Base-by-base conservation (phyloP, 2,888 invertebrate species). In the Heliconius ethilla region DNA sequence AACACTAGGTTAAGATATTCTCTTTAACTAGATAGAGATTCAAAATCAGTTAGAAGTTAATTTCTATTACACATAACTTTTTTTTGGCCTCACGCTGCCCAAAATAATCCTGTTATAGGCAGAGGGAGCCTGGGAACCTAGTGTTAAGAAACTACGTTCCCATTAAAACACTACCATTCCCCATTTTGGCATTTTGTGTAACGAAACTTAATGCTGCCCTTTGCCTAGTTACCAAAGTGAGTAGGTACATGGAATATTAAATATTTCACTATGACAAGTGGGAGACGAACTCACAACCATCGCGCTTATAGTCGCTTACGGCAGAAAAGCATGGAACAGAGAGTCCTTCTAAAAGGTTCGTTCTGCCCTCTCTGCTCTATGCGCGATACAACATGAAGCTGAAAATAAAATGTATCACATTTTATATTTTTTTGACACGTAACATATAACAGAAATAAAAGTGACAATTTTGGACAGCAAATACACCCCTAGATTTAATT, bases 401-500 rank as follows among this genome's bases (percentile, higher is more conserved):
- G 10, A 59, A 59, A 10, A 59, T 59, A 59, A 59, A n/a, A n/a
- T 11, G n/a, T 59, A 11, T 11, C 22, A 59, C 10, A 59, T 59
- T n/a, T 59, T 59, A 51, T 22, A 51, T 59, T n/a, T 59, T 59
- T 59, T n/a, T 59, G 59, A n/a, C 25, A 78, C 78, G 70, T 80
- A 37, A 75, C 65, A 75, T 78, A 63, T 73, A 78, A 74, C 27
- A 69, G 63, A 59, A 75, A 79, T 79, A 78, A 76, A 78, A 88
- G 85, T 86, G 86, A 87, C 88, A 83, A 86, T 86, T 87, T 87
- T 80, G 84, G 78, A 70, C 86, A 83, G 84, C 85, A 88, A 88
- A 89, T 87, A 87, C 86, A 70, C 85, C 85, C 83, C 83, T 82
- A 84, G 86, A 91, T 69, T 91, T 91, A 90, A 92, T 91, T 90